These are phyloP conservation scores for Ursus arctos DNA, from an alignment of 2,113 vertebrate species.

Conservation along the genomic window DNA sequence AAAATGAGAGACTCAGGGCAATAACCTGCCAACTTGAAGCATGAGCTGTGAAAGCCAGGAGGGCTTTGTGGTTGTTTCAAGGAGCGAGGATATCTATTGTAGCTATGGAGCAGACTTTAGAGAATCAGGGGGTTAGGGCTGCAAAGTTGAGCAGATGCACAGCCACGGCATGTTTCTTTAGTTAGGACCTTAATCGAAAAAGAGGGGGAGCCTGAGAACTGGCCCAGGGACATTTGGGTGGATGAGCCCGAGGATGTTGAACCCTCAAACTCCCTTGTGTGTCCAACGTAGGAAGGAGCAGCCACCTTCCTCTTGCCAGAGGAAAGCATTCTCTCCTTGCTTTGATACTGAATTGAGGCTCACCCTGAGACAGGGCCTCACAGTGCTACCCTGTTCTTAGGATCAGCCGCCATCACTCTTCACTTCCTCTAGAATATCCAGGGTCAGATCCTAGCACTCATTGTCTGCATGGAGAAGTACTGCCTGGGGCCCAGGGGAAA, in stretches of 20 bases:
- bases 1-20: neutral
- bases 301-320: neutral
- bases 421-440: neutral
- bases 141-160: no score
- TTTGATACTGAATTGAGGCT: neutral
- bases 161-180: rapidly evolving
- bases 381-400: neutral
- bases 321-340: neutral
- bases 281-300: neutral
- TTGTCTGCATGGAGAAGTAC: neutral
- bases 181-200: neutral
- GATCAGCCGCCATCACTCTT: no score
- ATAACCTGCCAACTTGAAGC: neutral
- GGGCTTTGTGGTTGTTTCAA: neutral
- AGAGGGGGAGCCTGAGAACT: neutral
- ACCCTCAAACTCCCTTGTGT: neutral
- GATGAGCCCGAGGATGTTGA: neutral
- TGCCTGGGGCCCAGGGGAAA: neutral
- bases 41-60: neutral
- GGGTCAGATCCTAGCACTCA: neutral
- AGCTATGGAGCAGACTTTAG: neutral
- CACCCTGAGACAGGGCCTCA: no score
- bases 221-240: neutral
- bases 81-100: neutral
- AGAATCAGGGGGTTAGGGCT: no score